These are phyloP conservation scores for Thunnus thynnus DNA, from an alignment of 2,113 vertebrate genomes.

Conservation along the genomic window DNA sequence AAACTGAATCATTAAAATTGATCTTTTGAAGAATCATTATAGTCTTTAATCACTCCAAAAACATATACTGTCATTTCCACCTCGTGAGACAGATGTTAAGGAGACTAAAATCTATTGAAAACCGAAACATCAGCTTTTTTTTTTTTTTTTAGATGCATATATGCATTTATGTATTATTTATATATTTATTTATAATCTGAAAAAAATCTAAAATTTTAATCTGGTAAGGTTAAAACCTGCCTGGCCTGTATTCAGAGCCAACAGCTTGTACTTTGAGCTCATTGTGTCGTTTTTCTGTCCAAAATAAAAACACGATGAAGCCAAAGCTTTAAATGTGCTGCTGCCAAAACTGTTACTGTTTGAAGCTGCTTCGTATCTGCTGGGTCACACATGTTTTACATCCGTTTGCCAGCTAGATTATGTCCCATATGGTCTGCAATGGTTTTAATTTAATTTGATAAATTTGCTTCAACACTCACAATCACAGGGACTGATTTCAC, in stretches of 20 bases:
- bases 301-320: constrained; percentile 36
- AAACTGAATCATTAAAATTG: background rate
- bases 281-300: constrained; percentile 46
- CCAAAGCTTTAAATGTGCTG: constrained; percentile 55
- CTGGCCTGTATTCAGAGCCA: constrained; percentile 44
- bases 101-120: background rate
- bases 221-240: constrained; percentile 34
- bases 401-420: constrained; percentile 39
- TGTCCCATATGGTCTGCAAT: constrained; percentile 26
- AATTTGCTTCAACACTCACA: constrained; percentile 39
- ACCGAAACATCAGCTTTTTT: background rate
- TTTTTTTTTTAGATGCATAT: background rate
- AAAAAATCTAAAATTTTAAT: constrained; percentile 46
- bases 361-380: constrained; percentile 35
- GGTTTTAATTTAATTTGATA: constrained; percentile 62
- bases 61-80: background rate
- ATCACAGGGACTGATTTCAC: constrained; percentile 19
- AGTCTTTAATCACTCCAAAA: background rate
- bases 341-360: constrained; percentile 35
- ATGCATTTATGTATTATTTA: too few relatives aligned
- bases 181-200: too few relatives aligned
- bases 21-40: background rate
- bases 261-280: constrained; percentile 55
- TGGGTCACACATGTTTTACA: constrained; percentile 25
- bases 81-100: background rate